Evolutionary conservation across 2,113 vertebrate species (phyloP).

Genomic region (Polyodon spathula): DNA sequence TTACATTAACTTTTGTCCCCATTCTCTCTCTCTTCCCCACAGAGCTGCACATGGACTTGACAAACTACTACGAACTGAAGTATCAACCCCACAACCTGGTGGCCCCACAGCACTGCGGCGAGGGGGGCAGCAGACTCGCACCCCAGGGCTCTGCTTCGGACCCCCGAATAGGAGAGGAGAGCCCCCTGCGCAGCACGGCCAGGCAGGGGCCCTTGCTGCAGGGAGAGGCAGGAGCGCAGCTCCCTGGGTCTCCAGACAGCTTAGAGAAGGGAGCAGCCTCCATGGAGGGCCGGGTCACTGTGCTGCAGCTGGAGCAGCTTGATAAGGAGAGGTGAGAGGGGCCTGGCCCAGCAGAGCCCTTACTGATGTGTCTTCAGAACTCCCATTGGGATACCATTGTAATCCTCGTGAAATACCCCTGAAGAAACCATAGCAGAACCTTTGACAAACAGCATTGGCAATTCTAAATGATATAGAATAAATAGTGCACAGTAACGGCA

Average conservation of each 20-base stretch:
- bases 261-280: constrained; percentile 48
- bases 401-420: too few species aligned
- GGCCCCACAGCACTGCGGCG: constrained; percentile 19
- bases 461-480: too few species aligned
- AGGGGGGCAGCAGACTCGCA: constrained; percentile 35
- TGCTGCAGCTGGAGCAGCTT: constrained; percentile 71
- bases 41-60: constrained; percentile 87
- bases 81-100: constrained; percentile 62
- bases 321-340: constrained; percentile 65
- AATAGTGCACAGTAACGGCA: too few species aligned
- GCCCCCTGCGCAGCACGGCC: constrained; percentile 36
- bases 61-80: constrained; percentile 81
- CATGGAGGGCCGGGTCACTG: constrained; percentile 59
- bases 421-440: too few species aligned
- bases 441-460: too few species aligned
- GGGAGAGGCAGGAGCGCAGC: constrained; percentile 29
- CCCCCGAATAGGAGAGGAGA: constrained; percentile 35
- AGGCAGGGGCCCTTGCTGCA: constrained; percentile 33
- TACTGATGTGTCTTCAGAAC: too few species aligned
- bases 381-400: too few species aligned
- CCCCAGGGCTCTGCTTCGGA: constrained; percentile 26
- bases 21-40: too few species aligned
- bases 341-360: not conserved
- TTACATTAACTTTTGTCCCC: too few species aligned
- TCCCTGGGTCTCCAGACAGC: constrained; percentile 41